These are phyloP conservation scores for Sturnus vulgaris DNA, from an alignment of 2,113 vertebrate genomes.

Conservation along the genomic window DNA sequence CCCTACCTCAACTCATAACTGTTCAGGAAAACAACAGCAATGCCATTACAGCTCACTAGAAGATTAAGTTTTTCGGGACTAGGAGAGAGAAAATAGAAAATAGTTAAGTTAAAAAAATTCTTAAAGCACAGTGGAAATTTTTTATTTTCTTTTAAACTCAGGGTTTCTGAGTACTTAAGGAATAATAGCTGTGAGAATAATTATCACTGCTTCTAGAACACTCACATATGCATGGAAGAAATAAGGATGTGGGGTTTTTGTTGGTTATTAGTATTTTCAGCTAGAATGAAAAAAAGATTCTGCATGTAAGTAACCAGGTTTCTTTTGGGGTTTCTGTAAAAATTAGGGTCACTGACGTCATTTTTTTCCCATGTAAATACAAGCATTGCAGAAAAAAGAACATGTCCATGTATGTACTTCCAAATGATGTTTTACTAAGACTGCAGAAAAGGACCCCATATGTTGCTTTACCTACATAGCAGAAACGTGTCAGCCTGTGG, in stretches of 20 bases:
- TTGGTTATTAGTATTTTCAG: neutral
- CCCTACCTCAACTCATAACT: neutral
- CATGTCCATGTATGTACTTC: neutral
- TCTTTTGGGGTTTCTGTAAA: neutral
- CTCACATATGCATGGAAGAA: neutral
- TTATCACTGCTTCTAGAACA: neutral
- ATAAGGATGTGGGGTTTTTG: rapidly evolving
- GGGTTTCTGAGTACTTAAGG: neutral
- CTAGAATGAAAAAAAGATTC: neutral
- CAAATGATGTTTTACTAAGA: neutral
- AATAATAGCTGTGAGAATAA: neutral
- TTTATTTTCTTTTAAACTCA: neutral
- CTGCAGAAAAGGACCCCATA: neutral
- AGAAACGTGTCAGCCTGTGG: neutral
- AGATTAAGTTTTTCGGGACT: neutral
- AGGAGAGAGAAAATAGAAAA: neutral
- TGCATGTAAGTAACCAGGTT: neutral
- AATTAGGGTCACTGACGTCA: neutral
- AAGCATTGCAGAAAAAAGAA: neutral
- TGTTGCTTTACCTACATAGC: neutral
- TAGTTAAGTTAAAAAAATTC: neutral
- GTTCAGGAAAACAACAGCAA: neutral
- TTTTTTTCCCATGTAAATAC: neutral
- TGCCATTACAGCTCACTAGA: neutral
- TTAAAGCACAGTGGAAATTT: neutral